Evolutionary conservation across 2,888 invertebrate species (phyloP), one percentile per base, ranked within the genome.

Genomic region (Cheilosia grossa): DNA sequence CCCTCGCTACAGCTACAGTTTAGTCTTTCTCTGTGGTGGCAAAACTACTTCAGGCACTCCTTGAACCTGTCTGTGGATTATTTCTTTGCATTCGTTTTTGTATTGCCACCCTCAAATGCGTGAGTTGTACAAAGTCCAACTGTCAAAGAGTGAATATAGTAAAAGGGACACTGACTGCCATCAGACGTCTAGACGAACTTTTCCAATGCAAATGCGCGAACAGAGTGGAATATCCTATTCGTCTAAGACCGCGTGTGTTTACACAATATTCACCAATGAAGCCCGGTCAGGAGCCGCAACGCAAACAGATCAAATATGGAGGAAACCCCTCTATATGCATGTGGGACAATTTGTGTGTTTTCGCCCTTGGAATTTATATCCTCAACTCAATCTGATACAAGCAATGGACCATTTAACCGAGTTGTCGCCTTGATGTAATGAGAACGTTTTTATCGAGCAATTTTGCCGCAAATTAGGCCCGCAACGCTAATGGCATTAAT

Each of bases 401-500:
- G 67, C 67, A 81, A 85, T 75, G 75, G 81, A 56, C 70, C 75
- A 81, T 85, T 83, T 85, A 77, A 70, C 64, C 59, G 21, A 53
- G 61, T 70, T 70, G 69, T 64, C 66, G 75, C 66, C 75, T 56
- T 66, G 53, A 75, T 69, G 56, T 80, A 83, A 83, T 49, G 80
- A 54, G 54, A 70, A 54, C 67, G 75, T 77, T 85, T 85, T 85
- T 85, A 85, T 85, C 75, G 81, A 59, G 67, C 67, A 85, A 80
- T 85, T 81, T 66, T 70, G 67, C 70, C 56, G 42, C 75, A 85
- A 85, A 85, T 85, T 85, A 85, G 81, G 81, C 61, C 75, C 75
- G 66, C 69, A 75, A 63, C 75, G 75, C 75, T 77, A 77, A 81
- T 77, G 61, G 80, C 63, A 77, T 81, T 85, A 81, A 85, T 81